Evolutionary conservation across 2,113 vertebrate genomes (phyloP).

Genomic region (Ibidorhyncha struthersii): DNA sequence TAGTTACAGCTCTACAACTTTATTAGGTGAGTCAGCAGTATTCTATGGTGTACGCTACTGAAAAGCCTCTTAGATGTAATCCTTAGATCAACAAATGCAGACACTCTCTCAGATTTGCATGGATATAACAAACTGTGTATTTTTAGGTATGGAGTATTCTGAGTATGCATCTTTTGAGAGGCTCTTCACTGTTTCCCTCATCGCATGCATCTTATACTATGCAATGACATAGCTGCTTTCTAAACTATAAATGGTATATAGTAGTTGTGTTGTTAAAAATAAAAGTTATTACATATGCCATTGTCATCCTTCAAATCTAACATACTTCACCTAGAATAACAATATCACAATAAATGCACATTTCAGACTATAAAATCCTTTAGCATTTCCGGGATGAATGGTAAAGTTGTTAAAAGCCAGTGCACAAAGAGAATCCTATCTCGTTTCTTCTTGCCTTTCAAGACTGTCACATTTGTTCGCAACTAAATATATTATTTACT

Average conservation of each 20-base stretch:
- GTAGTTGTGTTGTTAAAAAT: not conserved
- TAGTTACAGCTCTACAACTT: not conserved
- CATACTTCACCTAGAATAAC: not conserved
- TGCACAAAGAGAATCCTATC: not conserved
- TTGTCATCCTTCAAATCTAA: not conserved
- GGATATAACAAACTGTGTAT: not conserved
- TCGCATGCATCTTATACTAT: rapidly evolving
- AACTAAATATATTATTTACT: not conserved
- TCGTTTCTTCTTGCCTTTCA: not conserved
- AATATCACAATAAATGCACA: not conserved
- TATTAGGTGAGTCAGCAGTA: not conserved
- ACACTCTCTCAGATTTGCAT: not conserved
- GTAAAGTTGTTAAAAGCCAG: not conserved
- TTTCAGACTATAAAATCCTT: not conserved
- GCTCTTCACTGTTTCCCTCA: not conserved
- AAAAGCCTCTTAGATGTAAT: not conserved
- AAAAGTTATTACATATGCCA: not conserved
- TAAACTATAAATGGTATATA: not conserved
- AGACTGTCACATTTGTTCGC: not conserved
- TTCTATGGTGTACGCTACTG: not conserved
- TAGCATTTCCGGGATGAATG: not conserved
- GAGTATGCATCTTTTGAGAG: not conserved
- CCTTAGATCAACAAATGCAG: not conserved
- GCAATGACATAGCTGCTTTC: not conserved
- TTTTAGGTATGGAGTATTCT: not conserved